Percentiles rank a stretch among this genome's conserved stretches.
These are phyloP conservation scores for Sinopyrophorus schimmeli DNA, from an alignment of 2,888 invertebrate genomes.

Conservation along the genomic window DNA sequence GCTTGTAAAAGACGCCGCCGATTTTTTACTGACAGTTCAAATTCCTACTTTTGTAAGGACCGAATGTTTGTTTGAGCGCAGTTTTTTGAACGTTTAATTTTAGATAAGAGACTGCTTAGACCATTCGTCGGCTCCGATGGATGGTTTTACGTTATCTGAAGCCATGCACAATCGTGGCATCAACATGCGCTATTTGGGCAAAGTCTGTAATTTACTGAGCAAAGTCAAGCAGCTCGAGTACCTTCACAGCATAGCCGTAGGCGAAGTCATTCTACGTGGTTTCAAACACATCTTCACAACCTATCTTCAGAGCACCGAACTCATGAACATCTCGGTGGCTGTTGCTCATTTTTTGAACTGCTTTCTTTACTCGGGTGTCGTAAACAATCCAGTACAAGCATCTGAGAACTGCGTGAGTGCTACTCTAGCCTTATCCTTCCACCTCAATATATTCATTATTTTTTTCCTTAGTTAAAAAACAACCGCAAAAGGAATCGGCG, in stretches of 20 bases:
- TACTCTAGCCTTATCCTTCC: constrained; percentile 7
- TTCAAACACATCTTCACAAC: constrained; percentile 93
- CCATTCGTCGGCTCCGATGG: constrained; percentile 92
- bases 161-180: constrained; percentile 94
- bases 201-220: constrained; percentile 78
- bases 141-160: constrained; percentile 90
- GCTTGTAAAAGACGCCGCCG: constrained; percentile 92
- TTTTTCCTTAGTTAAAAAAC: constrained; percentile 60
- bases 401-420: constrained; percentile 57
- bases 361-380: constrained; percentile 77
- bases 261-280: constrained; percentile 86
- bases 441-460: constrained; percentile 3
- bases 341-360: constrained; percentile 97
- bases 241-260: constrained; percentile 84
- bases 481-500: constrained; percentile 66
- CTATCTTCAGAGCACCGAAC: constrained; percentile 89
- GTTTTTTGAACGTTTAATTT: constrained; percentile 7
- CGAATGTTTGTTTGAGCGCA: constrained; percentile 55
- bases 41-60: constrained; percentile 94
- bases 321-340: constrained; percentile 87
- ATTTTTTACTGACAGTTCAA: constrained; percentile 90
- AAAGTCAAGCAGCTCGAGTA: constrained; percentile 83
- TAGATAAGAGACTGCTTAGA: constrained; percentile 88
- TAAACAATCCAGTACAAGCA: constrained; percentile 68
- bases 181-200: constrained; percentile 95